Conservation (phyloP, 2,797 vertebrate genomes). For the Pangasius mekongensis region DNA sequence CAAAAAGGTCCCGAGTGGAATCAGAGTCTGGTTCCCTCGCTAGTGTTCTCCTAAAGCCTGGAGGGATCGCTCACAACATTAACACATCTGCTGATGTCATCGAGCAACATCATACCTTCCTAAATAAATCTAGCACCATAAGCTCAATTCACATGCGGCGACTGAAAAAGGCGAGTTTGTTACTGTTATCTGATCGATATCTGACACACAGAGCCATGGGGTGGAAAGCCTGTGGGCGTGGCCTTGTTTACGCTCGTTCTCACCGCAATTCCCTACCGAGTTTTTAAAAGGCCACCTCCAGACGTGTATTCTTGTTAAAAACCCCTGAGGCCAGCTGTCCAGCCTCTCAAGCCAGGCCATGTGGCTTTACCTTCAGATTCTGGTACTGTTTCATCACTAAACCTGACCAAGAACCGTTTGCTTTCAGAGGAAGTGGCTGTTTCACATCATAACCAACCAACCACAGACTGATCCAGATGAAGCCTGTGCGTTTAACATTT, state of each 20-base stretch:
- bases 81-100: not conserved
- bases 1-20: not conserved
- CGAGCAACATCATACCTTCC: not conserved
- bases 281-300: not conserved
- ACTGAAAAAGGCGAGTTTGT: not conserved
- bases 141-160: not conserved
- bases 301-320: not conserved
- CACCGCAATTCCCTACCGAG: no score
- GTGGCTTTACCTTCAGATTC: not conserved
- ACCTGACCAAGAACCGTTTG: not conserved
- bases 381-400: not conserved
- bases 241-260: not conserved
- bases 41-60: not conserved
- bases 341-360: not conserved
- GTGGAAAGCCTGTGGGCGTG: not conserved
- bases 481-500: not conserved
- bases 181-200: not conserved
- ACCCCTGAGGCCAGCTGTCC: not conserved
- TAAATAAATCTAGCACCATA: not conserved
- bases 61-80: not conserved
- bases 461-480: not conserved
- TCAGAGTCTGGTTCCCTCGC: not conserved
- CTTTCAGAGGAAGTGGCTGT: not conserved
- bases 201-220: not conserved
- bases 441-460: not conserved